These are phyloP conservation scores for Odontamblyopus lacepedii DNA, from an alignment of 2,797 vertebrate species.

Conservation along the genomic window DNA sequence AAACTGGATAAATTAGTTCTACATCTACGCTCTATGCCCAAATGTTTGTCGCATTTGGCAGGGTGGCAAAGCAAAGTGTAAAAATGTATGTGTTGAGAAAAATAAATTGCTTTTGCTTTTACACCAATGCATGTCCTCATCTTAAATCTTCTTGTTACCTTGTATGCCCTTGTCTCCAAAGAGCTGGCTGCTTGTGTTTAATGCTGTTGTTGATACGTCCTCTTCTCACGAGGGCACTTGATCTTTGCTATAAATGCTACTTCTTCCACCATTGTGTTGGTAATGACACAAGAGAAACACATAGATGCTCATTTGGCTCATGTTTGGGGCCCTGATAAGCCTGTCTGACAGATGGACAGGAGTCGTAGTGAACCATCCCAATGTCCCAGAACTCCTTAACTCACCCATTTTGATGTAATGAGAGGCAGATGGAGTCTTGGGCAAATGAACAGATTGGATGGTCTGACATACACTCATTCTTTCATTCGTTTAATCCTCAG, in stretches of 20 bases:
- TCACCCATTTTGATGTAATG: constrained; percentile 16
- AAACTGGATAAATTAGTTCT: neutral
- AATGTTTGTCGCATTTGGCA: neutral
- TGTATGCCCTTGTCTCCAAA: neutral
- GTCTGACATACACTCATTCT: constrained; percentile 2
- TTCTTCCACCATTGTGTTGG: neutral
- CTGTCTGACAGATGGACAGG: neutral
- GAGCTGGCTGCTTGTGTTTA: neutral
- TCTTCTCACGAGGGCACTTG: neutral
- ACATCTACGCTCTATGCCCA: neutral
- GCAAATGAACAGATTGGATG: constrained; percentile 1
- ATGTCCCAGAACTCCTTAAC: neutral
- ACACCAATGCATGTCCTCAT: neutral
- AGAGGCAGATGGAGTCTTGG: constrained; percentile 2
- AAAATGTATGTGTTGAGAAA: neutral
- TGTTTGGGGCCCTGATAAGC: neutral
- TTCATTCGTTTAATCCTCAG: neutral
- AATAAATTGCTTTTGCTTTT: neutral
- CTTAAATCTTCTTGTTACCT: neutral
- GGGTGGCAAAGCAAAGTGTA: neutral
- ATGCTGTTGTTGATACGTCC: neutral
- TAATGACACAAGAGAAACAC: neutral
- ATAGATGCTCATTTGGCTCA: neutral
- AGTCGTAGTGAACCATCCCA: constrained; percentile 9
- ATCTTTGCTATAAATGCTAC: neutral